Conservation (phyloP, 1,140 invertebrate genomes). For the Pogonus chalceus region DNA sequence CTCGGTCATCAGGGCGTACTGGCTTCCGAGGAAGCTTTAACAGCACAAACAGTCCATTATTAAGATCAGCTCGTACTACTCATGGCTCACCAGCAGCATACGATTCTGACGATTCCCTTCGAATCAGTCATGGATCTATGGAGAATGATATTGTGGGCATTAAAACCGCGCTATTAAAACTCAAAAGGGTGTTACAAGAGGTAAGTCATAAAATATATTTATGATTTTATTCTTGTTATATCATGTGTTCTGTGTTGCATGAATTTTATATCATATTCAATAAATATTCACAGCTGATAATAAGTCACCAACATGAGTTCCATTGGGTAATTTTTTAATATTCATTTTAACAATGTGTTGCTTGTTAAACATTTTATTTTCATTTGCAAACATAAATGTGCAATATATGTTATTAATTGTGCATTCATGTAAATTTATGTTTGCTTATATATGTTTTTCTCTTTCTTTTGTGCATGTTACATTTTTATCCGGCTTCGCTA, state of each 20-base stretch:
- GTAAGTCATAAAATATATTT: constrained; percentile 37
- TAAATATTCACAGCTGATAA: too few relatives aligned
- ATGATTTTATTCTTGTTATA: too few relatives aligned
- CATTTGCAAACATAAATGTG: constrained; percentile 8
- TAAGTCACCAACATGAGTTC: too few relatives aligned
- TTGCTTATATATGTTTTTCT: constrained; percentile 11
- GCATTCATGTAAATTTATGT: constrained; percentile 12
- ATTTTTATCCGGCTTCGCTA: constrained; percentile 23
- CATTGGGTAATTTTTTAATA: too few relatives aligned
- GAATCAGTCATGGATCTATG: constrained; percentile 51
- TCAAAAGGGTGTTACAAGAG: constrained; percentile 68
- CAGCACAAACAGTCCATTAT: constrained; percentile 12
- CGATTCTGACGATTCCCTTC: constrained; percentile 45
- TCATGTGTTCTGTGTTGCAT: too few relatives aligned
- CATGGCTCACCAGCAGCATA: constrained; percentile 35
- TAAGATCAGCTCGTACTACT: constrained; percentile 9
- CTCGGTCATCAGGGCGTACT: constrained; percentile 21
- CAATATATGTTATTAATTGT: too few relatives aligned
- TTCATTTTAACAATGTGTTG: too few relatives aligned
- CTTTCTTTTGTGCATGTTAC: constrained; percentile 11
- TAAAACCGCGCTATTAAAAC: constrained; percentile 65
- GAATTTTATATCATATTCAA: too few relatives aligned
- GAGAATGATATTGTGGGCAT: constrained; percentile 67
- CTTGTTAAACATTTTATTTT: not conserved
- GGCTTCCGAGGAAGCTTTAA: constrained; percentile 17